Conservation (phyloP, 30 jellyfish, hydroid and myxozoan genomes). For the Aurelia sp. region DNA sequence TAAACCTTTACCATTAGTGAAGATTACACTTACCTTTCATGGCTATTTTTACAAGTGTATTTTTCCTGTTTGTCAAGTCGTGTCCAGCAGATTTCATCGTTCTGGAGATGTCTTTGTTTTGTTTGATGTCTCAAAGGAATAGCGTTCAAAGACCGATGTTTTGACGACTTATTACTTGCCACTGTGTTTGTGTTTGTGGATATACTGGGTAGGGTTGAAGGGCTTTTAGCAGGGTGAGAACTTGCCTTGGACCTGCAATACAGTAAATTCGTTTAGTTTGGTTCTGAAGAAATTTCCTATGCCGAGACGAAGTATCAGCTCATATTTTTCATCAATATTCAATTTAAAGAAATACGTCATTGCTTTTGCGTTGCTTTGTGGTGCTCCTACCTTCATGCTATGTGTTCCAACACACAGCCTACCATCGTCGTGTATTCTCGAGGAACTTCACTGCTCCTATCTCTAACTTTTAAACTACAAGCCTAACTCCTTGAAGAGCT, state of each 20-base stretch:
- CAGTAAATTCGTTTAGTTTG: background rate
- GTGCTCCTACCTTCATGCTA: too few relatives aligned
- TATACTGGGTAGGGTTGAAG: slow-evolving; percentile 1
- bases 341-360: too few relatives aligned
- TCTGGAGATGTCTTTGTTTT: slow-evolving; percentile 58
- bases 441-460: too few relatives aligned
- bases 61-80: background rate
- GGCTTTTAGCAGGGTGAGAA: background rate
- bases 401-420: too few relatives aligned
- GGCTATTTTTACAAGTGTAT: slow-evolving; percentile 38
- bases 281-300: too few relatives aligned
- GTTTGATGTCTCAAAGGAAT: slow-evolving; percentile 63
- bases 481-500: too few relatives aligned
- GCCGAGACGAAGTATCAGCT: too few relatives aligned
- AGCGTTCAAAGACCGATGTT: background rate
- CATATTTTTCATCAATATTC: too few relatives aligned
- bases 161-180: background rate
- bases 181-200: background rate
- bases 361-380: too few relatives aligned
- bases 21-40: slow-evolving; percentile 30
- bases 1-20: too few relatives aligned
- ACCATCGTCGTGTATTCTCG: too few relatives aligned
- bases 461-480: too few relatives aligned
- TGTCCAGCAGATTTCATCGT: slow-evolving; percentile 19
- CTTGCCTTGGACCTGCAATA: slow-evolving; percentile 23